These are phyloP conservation scores for Trichechus manatus DNA, from an alignment of 2,113 vertebrate genomes.

Conservation along the genomic window DNA sequence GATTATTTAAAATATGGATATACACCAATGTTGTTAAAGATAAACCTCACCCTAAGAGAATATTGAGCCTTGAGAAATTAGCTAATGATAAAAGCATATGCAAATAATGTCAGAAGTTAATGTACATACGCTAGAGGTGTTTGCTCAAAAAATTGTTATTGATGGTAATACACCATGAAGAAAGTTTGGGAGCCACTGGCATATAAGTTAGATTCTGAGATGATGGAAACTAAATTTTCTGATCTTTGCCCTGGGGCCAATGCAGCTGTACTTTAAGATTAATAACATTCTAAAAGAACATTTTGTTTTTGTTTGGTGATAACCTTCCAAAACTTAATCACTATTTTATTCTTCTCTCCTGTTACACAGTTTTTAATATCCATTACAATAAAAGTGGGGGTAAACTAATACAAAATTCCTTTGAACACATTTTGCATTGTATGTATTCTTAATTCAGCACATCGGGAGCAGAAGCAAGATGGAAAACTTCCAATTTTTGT, in stretches of 20 bases:
- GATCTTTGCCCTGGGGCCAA: not conserved
- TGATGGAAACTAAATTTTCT: not conserved
- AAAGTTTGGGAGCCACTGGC: not conserved
- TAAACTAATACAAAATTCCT: not conserved
- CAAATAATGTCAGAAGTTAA: not conserved
- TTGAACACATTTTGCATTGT: not conserved
- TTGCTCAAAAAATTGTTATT: not conserved
- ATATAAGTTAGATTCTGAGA: not conserved
- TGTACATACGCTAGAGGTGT: not conserved
- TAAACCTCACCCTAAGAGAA: not conserved
- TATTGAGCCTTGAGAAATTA: not conserved
- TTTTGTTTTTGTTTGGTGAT: constrained; percentile 12
- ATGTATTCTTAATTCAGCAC: not conserved
- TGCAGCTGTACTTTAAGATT: constrained; percentile 4
- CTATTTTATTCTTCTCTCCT: not conserved
- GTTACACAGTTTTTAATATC: not conserved
- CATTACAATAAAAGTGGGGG: not conserved
- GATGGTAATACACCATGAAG: not conserved
- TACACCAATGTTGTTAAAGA: not conserved
- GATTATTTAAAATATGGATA: not conserved
- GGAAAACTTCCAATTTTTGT: not conserved
- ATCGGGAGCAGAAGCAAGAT: not conserved
- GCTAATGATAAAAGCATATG: not conserved
- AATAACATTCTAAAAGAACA: constrained; percentile 3
- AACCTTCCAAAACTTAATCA: constrained; percentile 1